Evolutionary conservation across 2,888 invertebrate species (phyloP).

Genomic region (Troides oblongomaculatus): DNA sequence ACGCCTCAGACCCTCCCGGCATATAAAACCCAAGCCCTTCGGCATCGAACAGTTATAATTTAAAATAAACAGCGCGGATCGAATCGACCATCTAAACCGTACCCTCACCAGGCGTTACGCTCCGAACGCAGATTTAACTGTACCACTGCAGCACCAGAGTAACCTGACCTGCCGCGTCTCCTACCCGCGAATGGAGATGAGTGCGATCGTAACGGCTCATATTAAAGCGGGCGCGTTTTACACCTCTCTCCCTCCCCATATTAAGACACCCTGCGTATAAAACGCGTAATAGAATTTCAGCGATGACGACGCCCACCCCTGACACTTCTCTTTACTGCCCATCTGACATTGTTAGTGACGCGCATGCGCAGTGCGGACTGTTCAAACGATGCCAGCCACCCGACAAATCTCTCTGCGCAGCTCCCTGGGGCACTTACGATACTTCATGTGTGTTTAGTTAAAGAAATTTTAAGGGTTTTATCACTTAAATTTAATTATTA

Average conservation of each 20-base stretch:
- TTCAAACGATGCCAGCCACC: conserved; percentile 40
- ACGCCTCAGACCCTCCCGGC: conserved; percentile 37
- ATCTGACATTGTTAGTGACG: conserved; percentile 69
- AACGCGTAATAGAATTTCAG: conserved; percentile 77
- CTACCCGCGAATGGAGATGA: conserved; percentile 40
- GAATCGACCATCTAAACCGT: conserved; percentile 62
- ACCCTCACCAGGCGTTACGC: conserved; percentile 40
- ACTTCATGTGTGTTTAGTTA: not conserved
- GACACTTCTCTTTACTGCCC: conserved; percentile 49
- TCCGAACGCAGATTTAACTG: conserved; percentile 65
- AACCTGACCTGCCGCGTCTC: conserved; percentile 34
- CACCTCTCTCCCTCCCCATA: conserved; percentile 51
- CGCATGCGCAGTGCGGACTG: conserved; percentile 65
- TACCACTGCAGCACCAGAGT: conserved; percentile 53
- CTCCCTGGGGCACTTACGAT: not conserved
- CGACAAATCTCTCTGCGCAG: conserved; percentile 40
- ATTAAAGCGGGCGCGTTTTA: conserved; percentile 67
- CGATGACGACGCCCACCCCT: conserved; percentile 57
- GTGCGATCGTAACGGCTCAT: conserved; percentile 56
- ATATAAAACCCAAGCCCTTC: conserved; percentile 54
- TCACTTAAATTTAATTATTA: too few species aligned
- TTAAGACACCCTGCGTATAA: conserved; percentile 72
- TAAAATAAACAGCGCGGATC: conserved; percentile 75
- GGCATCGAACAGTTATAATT: conserved; percentile 58
- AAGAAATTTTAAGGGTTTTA: too few species aligned